Base-by-base conservation (phyloP, 35 echinoderm and acorn worm species). In the Lytechinus pictus region DNA sequence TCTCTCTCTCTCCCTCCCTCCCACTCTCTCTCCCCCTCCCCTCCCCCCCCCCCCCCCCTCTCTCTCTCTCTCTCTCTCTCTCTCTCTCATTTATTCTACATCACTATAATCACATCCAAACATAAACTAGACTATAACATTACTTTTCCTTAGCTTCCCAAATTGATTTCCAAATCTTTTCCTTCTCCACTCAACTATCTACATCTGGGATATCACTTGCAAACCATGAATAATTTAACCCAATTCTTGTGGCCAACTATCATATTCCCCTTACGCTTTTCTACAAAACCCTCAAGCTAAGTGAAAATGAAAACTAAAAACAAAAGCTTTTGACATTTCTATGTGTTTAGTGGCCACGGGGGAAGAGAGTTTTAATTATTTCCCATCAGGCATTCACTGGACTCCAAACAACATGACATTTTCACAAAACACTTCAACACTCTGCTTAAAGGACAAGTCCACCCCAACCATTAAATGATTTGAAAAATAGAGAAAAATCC, bases 281-380 rank as follows among this genome's bases (percentile, higher is more conserved):
- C n/a, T 5, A 8, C 16, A 16, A n/a, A 7, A 7, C 21, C 66
- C n/a, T 24, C 66, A 19, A 79, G 66, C 66, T 3, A 58, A 79
- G 66, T 79, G 66, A 79, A 79, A 79, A n/a, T 79, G 19, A 79
- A 79, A 79, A 79, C 66, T 79, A 79, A 79, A 79, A 79, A 79
- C 66, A 79, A 79, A 79, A 6, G 21, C 66, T 79, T 79, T 79
- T 79, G 66, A 79, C 66, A 79, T 79, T 79, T 27, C 66, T 79
- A 79, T 7, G 21, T 5, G 19, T 79, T 79, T 16, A 5, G 66
- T 79, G 66, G 5, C 66, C 21, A 7, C 16, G 33, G n/a, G 66
- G 66, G 19, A 79, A 79, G 21, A 24, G 66, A 71, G 66, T 79
- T 79, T 79, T 79, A 79, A 79, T 79, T 79, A 79, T 79, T 79